Base-by-base conservation (phyloP, 2,113 vertebrate genomes). In the Mormyrus lacerda region DNA sequence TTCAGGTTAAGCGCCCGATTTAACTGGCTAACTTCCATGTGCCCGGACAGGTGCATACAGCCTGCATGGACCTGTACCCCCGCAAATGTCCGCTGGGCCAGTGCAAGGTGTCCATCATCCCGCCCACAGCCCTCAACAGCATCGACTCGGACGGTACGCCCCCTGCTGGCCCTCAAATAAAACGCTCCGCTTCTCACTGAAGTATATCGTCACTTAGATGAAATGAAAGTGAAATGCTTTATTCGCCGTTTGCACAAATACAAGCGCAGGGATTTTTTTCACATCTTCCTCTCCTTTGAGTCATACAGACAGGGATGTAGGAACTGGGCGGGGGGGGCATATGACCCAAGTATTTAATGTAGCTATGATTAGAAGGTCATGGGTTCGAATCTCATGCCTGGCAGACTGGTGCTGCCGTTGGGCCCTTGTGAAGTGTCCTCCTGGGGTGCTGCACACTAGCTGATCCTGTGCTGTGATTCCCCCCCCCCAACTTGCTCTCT, bases 91-190 rank as follows among this genome's bases (percentile, higher is more conserved):
- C 98, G 0, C 96, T 99, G 8, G 98, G 98, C 92, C 98, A 99
- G 88, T 99, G 98, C 95, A 99, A 99, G 95, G 98, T 99, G 53
- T 99, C 98, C 55, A 97, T 99, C 94, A 99, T 99, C 92, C 98
- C 98, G 79, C 98, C 98, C 21, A 98, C 97, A 35, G 98, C 98
- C 19, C 97, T 99, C 89, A 99, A 99, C 95, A 99, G 98, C 95
- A 99, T 99, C 88, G 98, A 99, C 93, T 99, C 98, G 2, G 98
- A 99, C 61, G 98, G 98, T 99, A 97, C 47, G 97, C 97, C 93
- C 83, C 48, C 84, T 27, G 69, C 47, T 69, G 24, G 9, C 83
- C 42, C 24, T 27, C n/a, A 27, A 0, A 27, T 61, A n/a, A 87
- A 85, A 55, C 55, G 27, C 48, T 5, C 35, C 13, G 13, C 79